phyloP scores from a whole-genome alignment of 2,888 invertebrate genomes.

The Agapostemon virescens region DNA sequence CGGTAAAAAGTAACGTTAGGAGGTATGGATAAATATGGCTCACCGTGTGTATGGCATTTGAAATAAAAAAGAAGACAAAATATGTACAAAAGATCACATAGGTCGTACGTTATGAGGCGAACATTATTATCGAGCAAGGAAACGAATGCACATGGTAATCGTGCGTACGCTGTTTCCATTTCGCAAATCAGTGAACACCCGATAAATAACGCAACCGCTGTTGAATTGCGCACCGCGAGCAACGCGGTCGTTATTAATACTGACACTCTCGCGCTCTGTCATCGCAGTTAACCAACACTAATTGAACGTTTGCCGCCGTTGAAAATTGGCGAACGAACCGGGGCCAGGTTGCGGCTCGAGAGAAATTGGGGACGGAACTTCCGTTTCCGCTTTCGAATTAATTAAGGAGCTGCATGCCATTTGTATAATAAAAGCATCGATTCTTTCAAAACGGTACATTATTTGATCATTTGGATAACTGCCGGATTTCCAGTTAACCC shows the following conservation, averaged over 20 bases:
- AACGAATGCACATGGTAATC: not conserved
- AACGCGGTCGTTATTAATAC: constrained; percentile 21
- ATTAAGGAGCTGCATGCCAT: not conserved
- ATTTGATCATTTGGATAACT: too few species aligned
- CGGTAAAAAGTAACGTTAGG: too few species aligned
- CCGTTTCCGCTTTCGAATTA: not conserved
- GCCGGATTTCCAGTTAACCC: too few species aligned
- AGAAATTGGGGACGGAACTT: constrained; percentile 13
- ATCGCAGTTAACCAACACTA: constrained; percentile 30
- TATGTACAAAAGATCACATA: not conserved
- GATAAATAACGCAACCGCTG: not conserved
- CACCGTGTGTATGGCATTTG: too few species aligned
- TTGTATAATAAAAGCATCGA: not conserved
- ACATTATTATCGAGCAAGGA: not conserved
- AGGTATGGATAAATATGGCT: too few species aligned
- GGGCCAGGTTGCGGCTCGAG: not conserved
- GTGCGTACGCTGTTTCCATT: not conserved
- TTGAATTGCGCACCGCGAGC: not conserved
- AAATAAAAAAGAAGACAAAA: too few species aligned
- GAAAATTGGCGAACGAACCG: not conserved
- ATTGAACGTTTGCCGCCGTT: not conserved
- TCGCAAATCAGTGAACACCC: not conserved
- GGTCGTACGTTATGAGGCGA: not conserved
- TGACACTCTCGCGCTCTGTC: not conserved
- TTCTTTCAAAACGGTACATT: not conserved